These are phyloP conservation scores for Tipula confusa DNA, from an alignment of 2,888 invertebrate species.

Conservation along the genomic window DNA sequence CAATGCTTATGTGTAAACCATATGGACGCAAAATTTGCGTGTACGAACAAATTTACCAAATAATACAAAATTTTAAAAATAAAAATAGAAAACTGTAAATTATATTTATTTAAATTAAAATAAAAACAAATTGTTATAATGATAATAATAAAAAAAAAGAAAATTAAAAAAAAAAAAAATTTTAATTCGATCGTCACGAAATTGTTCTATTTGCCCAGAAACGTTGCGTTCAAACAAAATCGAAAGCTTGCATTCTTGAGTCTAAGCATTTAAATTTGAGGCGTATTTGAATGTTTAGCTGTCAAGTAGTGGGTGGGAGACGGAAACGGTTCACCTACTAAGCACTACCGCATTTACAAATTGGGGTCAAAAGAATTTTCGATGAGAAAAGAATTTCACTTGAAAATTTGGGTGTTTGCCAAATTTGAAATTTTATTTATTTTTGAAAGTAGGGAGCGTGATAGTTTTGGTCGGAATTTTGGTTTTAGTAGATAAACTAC, in stretches of 20 bases:
- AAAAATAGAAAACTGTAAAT: constrained; percentile 30
- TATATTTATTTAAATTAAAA: constrained; percentile 32
- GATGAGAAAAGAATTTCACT: neutral
- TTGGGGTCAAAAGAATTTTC: neutral
- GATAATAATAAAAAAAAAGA: neutral
- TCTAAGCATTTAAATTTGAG: neutral
- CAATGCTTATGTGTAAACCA: constrained; percentile 55
- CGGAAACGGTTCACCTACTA: neutral
- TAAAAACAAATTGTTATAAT: neutral
- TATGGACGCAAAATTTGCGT: too few species aligned
- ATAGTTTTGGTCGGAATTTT: too few species aligned
- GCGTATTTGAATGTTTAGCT: neutral
- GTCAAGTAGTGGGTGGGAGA: neutral
- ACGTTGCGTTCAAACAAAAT: neutral
- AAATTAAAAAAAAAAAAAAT: neutral
- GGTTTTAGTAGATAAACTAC: too few species aligned
- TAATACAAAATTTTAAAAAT: too few species aligned
- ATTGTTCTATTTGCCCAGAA: neutral
- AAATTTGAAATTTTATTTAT: neutral
- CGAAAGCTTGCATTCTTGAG: neutral
- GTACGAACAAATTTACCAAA: neutral
- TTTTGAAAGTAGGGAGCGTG: too few species aligned
- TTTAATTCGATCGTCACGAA: neutral
- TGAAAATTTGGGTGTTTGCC: neutral
- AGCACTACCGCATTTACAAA: neutral